Base-by-base conservation (phyloP, 2,797 vertebrate genomes). In the Synaphobranchus kaupii region DNA sequence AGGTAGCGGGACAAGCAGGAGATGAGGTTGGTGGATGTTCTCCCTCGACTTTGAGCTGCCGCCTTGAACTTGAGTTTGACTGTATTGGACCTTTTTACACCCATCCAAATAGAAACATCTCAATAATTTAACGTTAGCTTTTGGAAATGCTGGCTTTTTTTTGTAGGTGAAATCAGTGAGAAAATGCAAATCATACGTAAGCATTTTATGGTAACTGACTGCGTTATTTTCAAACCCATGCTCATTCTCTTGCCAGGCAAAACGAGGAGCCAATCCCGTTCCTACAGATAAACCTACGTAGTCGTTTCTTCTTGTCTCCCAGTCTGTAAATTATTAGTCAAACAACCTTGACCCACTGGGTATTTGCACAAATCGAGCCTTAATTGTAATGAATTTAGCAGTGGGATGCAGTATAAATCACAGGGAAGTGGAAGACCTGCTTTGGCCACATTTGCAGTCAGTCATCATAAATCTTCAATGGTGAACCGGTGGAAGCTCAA, bases 41-140 rank as follows among this genome's bases (percentile, higher is more conserved):
- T 91, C 94, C 89, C 85, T 90, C 95, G 93, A 92, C 92, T 87
- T 92, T 90, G 90, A 95, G 94, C 94, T 95, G 93, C 93, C 95
- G 92, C 92, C 66, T 25, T 92, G 92, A 92, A 92, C 90, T 88
- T 91, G 92, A 94, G 91, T 93, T 90, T 92, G 94, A 90, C 89
- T 94, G 92, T 94, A 90, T 95, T 93, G 94, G 91, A 90, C 89
- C 83, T 12, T 15, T 39, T 88, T 84, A 85, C 47, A 80, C 44
- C 17, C n/a, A n/a, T 71, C 87, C 76, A 58, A 85, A 50, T 47
- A 39, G 84, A 73, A 85, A 83, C 66, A 86, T 71, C 90, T 80
- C 60, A 91, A 89, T 89, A 90, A 92, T 93, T 90, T 89, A 91
- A 92, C 94, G 86, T 68, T 87, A 90, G 88, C 87, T 89, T 93